Conservation (phyloP, 2,113 vertebrate genomes). For the Rousettus leschenaultii region DNA sequence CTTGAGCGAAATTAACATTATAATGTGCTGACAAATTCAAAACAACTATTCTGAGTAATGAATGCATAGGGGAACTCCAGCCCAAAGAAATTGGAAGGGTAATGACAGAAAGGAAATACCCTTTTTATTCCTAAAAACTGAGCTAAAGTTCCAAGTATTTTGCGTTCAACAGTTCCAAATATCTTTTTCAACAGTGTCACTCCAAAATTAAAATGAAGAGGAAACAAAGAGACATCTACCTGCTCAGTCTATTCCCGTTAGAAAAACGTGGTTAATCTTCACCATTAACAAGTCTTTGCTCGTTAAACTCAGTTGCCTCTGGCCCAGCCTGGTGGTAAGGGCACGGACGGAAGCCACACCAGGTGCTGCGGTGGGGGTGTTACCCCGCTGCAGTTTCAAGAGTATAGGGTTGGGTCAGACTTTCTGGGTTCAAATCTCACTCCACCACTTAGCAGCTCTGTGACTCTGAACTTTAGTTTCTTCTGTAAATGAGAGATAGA, state of each 20-base stretch:
- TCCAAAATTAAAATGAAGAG: slow-evolving; percentile 12
- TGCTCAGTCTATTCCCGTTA: background rate
- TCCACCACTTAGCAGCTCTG: background rate
- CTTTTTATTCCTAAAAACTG: slow-evolving; percentile 6
- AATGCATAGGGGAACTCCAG: slow-evolving; percentile 13
- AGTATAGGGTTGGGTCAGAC: background rate
- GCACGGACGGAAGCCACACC: too few relatives aligned
- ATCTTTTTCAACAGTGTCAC: slow-evolving; percentile 21
- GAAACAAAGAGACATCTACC: slow-evolving; percentile 27
- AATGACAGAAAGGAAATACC: slow-evolving; percentile 41
- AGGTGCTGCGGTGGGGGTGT: background rate
- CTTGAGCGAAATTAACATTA: slow-evolving; percentile 33
- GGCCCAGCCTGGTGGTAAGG: background rate
- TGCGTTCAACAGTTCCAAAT: slow-evolving; percentile 41
- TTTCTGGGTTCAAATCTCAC: background rate
- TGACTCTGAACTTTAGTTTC: background rate
- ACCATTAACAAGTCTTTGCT: background rate
- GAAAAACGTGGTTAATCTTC: background rate
- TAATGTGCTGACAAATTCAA: slow-evolving; percentile 46
- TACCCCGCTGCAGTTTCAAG: background rate
- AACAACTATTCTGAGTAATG: slow-evolving; percentile 15
- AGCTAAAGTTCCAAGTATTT: slow-evolving; percentile 45
- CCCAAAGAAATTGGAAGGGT: slow-evolving; percentile 10
- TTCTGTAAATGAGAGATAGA: background rate
- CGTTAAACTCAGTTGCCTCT: background rate